phyloP scores from a whole-genome alignment of 2,888 invertebrate genomes.

The Temnothorax ravouxi region DNA sequence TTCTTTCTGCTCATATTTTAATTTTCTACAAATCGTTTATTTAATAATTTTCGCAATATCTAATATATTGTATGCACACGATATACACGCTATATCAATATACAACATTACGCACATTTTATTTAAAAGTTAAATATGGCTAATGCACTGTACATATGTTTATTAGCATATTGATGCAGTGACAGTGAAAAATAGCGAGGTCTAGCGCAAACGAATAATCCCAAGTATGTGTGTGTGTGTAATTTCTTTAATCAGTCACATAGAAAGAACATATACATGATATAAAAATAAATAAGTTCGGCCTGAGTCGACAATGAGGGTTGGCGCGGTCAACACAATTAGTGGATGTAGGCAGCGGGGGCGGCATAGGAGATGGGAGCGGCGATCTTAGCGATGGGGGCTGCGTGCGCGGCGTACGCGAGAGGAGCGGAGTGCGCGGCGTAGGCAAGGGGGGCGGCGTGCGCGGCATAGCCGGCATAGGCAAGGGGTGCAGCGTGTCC shows the following conservation, averaged over 20 bases:
- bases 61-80: neutral
- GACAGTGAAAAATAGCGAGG: neutral
- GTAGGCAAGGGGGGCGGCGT: slow-evolving; percentile 25
- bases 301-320: slow-evolving; percentile 70
- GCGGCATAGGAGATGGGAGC: slow-evolving; percentile 63
- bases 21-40: neutral
- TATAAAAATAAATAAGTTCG: slow-evolving; percentile 76
- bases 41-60: neutral
- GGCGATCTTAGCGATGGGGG: slow-evolving; percentile 29
- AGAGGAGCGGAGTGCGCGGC: slow-evolving; percentile 58
- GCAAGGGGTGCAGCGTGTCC: slow-evolving; percentile 55
- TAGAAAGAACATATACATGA: slow-evolving; percentile 53
- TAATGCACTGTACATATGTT: neutral
- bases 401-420: slow-evolving; percentile 61
- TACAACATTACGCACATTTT: neutral
- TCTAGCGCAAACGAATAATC: neutral
- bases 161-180: neutral
- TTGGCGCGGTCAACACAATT: slow-evolving; percentile 26
- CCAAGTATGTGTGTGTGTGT: slow-evolving; percentile 40
- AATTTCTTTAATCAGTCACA: slow-evolving; percentile 73
- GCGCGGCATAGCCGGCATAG: slow-evolving; percentile 58
- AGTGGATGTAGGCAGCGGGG: slow-evolving; percentile 64
- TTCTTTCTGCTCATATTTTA: neutral
- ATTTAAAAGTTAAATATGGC: neutral
- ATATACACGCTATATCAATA: neutral